Evolutionary conservation across 1,140 invertebrate species (phyloP), one percentile per base, ranked within the genome.

Genomic region (Drosophila pandora): DNA sequence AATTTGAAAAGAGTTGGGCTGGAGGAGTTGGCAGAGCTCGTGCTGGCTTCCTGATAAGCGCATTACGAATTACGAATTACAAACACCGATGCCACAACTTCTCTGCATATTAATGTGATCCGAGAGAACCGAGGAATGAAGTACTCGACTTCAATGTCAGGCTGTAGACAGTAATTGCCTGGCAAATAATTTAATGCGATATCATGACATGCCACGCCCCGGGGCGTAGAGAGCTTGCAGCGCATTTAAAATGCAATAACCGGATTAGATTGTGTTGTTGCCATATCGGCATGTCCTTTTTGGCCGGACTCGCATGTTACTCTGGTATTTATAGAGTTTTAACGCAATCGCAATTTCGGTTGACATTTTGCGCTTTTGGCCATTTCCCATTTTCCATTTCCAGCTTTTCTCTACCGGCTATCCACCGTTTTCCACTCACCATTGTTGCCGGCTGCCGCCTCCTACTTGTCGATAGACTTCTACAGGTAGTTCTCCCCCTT

Each of bases 241-340:
- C 64, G 68, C 79, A 88, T 88, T 88, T 88, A 88, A 88, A 88
- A 88, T 88, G 83, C 83, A 89, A 88, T 88, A 88, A 88, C 76
- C 83, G 83, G 83, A 88, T 88, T 88, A 88, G 83, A 88, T 88
- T 88, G 83, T 88, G 82, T 79, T 83, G 67, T 76, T 79, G 83
- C 75, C 64, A 73, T 75, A 88, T 82, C 83, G 74, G 82, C 67
- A 74, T 88, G 83, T 76, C 70, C 83, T 68, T 59, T 72, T 59
- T 69, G 17, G 54, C 53, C 62, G 37, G 23, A 17, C 22, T 39
- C 43, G 76, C 77, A 77, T 85, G 80, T 88, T 89, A 89, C 84
- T 89, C 71, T 90, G 70, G 80, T 89, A 89, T 89, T 89, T 90
- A 89, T 89, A 89, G 85, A 89, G 85, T 89, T 89, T 89, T 89